These are phyloP conservation scores for Neosilurus hyrtlii DNA, from an alignment of 2,797 vertebrate genomes.

Conservation along the genomic window DNA sequence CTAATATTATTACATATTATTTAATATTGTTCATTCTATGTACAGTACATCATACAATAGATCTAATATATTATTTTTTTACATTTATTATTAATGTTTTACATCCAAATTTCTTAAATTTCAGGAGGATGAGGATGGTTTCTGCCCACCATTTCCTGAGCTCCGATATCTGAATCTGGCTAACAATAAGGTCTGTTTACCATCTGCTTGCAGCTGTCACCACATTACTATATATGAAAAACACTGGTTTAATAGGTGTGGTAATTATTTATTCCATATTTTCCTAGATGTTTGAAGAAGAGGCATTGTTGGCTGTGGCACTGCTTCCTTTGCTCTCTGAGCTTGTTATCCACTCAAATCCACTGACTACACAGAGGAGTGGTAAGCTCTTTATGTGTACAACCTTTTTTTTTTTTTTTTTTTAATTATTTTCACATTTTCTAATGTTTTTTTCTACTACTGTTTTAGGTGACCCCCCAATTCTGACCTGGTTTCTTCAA, in stretches of 20 bases:
- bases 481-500: constrained; percentile 78
- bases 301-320: constrained; percentile 75
- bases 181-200: constrained; percentile 77
- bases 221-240: not conserved
- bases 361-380: constrained; percentile 71
- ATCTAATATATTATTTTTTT: too few relatives aligned
- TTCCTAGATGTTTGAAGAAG: constrained; percentile 78
- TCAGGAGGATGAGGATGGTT: constrained; percentile 40
- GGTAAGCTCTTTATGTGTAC: constrained; percentile 61
- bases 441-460: constrained; percentile 19
- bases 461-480: constrained; percentile 71
- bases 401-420: not conserved
- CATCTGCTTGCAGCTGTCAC: not conserved
- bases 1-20: not conserved
- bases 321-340: constrained; percentile 79
- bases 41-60: not conserved
- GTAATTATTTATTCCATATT: constrained; percentile 23
- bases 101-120: not conserved
- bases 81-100: too few relatives aligned
- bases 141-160: constrained; percentile 72
- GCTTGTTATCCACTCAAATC: constrained; percentile 82
- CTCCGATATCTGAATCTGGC: constrained; percentile 80
- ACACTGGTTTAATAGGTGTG: constrained; percentile 31
- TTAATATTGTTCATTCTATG: not conserved
- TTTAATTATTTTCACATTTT: not conserved